These are phyloP conservation scores for Phymastichus coffea DNA, from an alignment of 1,140 invertebrate species.

Conservation along the genomic window DNA sequence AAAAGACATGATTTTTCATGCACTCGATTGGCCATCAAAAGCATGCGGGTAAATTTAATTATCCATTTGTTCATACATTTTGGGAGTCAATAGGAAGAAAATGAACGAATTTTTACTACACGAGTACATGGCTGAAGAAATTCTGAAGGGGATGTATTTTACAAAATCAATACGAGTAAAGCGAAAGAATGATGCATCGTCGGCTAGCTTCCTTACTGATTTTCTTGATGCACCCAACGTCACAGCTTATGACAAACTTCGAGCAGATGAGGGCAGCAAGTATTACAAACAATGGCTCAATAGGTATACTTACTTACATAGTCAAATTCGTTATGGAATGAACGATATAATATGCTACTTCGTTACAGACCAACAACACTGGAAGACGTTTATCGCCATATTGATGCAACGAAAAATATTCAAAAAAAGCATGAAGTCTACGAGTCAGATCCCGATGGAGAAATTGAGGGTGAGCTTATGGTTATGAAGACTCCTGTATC, in stretches of 20 bases:
- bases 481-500: constrained; percentile 51
- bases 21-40: too few species aligned
- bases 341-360: background rate
- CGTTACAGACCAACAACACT: constrained; percentile 59
- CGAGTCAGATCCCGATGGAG: constrained; percentile 34
- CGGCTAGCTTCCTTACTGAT: constrained; percentile 16
- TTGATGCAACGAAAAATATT: constrained; percentile 41
- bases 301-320: too few species aligned
- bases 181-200: background rate
- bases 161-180: background rate
- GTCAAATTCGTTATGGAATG: background rate
- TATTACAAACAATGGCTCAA: constrained; percentile 70
- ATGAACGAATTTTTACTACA: constrained; percentile 75
- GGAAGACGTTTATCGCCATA: constrained; percentile 64
- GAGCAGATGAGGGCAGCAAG: constrained; percentile 66
- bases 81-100: constrained; percentile 65
- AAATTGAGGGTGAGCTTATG: constrained; percentile 55
- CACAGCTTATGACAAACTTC: constrained; percentile 56
- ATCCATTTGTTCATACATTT: too few species aligned
- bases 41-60: too few species aligned
- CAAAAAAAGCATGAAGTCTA: constrained; percentile 37
- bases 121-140: constrained; percentile 69
- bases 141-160: constrained; percentile 56
- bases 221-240: constrained; percentile 40
- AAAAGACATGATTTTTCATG: too few species aligned